Evolutionary conservation across 2,113 vertebrate genomes (phyloP), one percentile per base, ranked within the genome.

Genomic region (Porphyrio hochstetteri): DNA sequence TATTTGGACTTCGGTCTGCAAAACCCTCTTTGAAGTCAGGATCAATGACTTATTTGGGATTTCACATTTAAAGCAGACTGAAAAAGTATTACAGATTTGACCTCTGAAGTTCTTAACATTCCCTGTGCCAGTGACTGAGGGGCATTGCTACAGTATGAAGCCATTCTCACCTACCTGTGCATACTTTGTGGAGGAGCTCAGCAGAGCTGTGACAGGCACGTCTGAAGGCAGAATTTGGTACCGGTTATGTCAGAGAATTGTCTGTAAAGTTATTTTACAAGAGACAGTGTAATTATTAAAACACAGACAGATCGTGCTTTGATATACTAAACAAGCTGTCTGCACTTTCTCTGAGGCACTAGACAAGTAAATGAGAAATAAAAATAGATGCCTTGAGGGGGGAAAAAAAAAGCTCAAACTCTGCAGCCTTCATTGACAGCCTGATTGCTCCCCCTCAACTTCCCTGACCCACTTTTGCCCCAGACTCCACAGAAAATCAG

Each of bases 271-370:
- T 76, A 72, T 76, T 95, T 95, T 95, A 55, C 59, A 55, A 79
- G 44, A 93, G 65, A 87, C 65, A 71, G 53, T 40, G 67, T 90
- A 91, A 92, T 95, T 92, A 92, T 93, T 96, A 91, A 95, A 97
- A 77, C 60, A 92, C 42, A 93, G 91, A 86, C 74, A 92, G 80
- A 95, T 92, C 21, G 2, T 92, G 72, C 82, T 82, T 91, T 90
- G 78, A 88, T 94, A 83, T 64, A 83, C 55, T 53, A 80, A 95
- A 78, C 78, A 90, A 74, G 68, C 67, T 94, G 74, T 91, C 92
- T 96, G 84, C 60, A 59, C 36, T 77, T 96, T 85, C 74, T 86
- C 61, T 79, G 60, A 83, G 48, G 69, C 59, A 76, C 48, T 50
- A 93, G 82, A 56, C 71, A 88, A 86, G 79, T 64, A 90, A 96